Conservation (phyloP, 2,113 vertebrate genomes). For the Panurus biarmicus region DNA sequence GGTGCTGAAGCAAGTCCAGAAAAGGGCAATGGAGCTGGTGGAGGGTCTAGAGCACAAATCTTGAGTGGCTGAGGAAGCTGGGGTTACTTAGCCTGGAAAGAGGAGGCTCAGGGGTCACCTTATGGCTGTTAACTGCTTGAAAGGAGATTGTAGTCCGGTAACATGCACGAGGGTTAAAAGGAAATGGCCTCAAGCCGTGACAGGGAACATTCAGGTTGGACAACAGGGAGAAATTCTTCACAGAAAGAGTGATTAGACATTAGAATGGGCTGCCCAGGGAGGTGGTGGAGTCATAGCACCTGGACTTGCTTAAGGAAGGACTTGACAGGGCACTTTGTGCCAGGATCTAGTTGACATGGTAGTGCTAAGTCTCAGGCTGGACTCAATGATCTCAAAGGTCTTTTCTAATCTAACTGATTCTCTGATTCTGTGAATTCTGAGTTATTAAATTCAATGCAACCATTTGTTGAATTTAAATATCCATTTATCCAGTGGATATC, state of each 20-base stretch:
- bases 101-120: not conserved
- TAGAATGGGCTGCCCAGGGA: not conserved
- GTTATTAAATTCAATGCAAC: not conserved
- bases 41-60: not conserved
- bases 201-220: not conserved
- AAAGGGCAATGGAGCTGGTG: not conserved
- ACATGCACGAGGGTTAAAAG: not conserved
- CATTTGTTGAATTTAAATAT: too few relatives aligned
- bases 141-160: not conserved
- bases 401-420: not conserved
- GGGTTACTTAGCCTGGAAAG: not conserved
- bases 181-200: not conserved
- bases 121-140: not conserved
- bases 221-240: not conserved
- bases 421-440: not conserved
- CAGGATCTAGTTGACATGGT: not conserved
- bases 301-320: not conserved
- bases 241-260: not conserved
- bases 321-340: not conserved
- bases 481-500: not conserved
- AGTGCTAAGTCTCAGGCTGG: not conserved
- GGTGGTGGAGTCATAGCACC: accelerated
- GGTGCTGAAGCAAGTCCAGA: not conserved
- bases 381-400: not conserved
- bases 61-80: not conserved